phyloP scores from a whole-genome alignment of 2,797 vertebrate genomes.

The Sebastes alutus region DNA sequence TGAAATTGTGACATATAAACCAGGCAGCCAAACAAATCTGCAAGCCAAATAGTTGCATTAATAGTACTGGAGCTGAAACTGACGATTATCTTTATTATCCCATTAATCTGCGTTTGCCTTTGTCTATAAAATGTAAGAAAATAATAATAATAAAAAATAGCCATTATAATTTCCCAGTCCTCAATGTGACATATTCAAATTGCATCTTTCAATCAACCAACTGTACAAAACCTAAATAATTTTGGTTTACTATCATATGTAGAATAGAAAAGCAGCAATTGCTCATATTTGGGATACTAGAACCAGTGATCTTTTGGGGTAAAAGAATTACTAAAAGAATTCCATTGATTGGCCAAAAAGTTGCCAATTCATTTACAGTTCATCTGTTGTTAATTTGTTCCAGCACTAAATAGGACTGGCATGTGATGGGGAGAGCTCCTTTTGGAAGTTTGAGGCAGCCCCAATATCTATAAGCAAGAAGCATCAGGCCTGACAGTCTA shows the following conservation, averaged over 20 bases:
- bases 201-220: background rate
- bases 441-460: background rate
- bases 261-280: background rate
- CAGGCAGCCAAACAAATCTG: background rate
- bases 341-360: background rate
- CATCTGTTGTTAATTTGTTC: background rate
- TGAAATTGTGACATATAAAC: background rate
- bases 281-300: background rate
- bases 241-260: background rate
- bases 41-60: background rate
- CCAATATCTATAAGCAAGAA: background rate
- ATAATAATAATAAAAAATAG: no score
- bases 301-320: background rate
- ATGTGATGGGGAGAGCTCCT: background rate
- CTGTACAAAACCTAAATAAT: background rate
- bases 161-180: background rate
- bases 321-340: background rate
- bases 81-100: background rate
- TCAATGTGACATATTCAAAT: background rate
- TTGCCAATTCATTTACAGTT: background rate
- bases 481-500: background rate
- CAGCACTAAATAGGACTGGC: background rate
- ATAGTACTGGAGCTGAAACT: background rate
- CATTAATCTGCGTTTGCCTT: background rate
- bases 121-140: background rate